A percentile compares a stretch with the other conserved stretches of the same genome.
phyloP scores from a whole-genome alignment of 2,113 vertebrate species.

The zebrafish (Danio rerio) region DNA sequence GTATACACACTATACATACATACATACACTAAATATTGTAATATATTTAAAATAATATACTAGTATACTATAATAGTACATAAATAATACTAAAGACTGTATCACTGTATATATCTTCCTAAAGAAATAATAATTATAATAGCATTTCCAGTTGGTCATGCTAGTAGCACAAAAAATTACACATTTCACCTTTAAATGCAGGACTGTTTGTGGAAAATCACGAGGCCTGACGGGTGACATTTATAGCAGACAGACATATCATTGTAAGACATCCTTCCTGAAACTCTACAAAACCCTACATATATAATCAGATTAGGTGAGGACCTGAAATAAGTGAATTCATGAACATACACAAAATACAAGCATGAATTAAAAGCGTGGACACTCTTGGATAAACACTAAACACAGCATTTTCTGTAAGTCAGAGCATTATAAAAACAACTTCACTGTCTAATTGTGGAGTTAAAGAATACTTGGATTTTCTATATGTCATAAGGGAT shows the following conservation, averaged over 20 bases:
- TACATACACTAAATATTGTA: too few relatives aligned
- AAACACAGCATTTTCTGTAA: background rate
- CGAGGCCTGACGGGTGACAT: background rate
- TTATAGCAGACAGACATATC: constrained; percentile 4
- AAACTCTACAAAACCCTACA: background rate
- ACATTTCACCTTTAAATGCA: background rate
- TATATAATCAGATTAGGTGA: background rate
- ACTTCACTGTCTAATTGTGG: background rate
- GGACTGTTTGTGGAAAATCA: background rate
- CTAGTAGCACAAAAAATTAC: background rate
- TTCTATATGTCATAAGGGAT: background rate
- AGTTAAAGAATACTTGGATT: background rate
- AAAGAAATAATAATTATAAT: background rate
- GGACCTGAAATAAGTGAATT: background rate
- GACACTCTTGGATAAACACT: background rate
- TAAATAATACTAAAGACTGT: too few relatives aligned
- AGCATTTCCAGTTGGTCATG: background rate
- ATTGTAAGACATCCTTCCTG: background rate
- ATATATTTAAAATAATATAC: too few relatives aligned
- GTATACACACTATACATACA: too few relatives aligned
- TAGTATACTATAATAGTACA: too few relatives aligned
- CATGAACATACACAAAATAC: constrained; percentile 3
- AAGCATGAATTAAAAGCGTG: background rate
- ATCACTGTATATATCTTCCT: too few relatives aligned
- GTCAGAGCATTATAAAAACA: background rate